Conservation (phyloP, 2,797 vertebrate genomes). For the Eutrigla gurnardus region DNA sequence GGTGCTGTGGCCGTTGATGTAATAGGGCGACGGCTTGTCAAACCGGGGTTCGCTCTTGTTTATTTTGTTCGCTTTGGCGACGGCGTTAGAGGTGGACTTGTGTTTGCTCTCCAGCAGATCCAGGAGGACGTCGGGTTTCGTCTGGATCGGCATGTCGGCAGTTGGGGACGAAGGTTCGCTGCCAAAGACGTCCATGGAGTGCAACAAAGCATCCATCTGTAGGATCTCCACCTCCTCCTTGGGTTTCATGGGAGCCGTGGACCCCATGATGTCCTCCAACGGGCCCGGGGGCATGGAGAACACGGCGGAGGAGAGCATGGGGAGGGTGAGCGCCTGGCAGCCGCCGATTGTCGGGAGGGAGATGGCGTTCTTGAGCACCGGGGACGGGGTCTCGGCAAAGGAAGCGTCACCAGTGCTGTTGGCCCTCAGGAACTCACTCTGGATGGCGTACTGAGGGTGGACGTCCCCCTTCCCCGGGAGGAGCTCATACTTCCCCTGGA, state of each 20-base stretch:
- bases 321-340: slow-evolving; percentile 94
- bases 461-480: slow-evolving; percentile 89
- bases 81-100: slow-evolving; percentile 76
- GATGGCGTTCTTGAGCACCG: slow-evolving; percentile 98
- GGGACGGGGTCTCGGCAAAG: slow-evolving; percentile 94
- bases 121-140: slow-evolving; percentile 86
- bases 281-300: slow-evolving; percentile 89
- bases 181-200: slow-evolving; percentile 90
- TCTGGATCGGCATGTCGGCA: slow-evolving; percentile 53
- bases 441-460: slow-evolving; percentile 84
- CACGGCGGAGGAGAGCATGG: slow-evolving; percentile 88
- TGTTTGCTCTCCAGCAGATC: slow-evolving; percentile 87
- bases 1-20: slow-evolving; percentile 81
- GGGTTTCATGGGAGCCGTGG: slow-evolving; percentile 71
- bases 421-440: slow-evolving; percentile 91
- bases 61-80: slow-evolving; percentile 82
- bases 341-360: slow-evolving; percentile 96
- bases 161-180: slow-evolving; percentile 85
- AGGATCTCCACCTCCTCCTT: slow-evolving; percentile 88
- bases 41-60: slow-evolving; percentile 84
- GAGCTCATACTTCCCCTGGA: slow-evolving; percentile 97
- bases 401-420: slow-evolving; percentile 95
- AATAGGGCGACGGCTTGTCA: slow-evolving; percentile 81
- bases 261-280: slow-evolving; percentile 75
- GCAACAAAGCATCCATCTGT: slow-evolving; percentile 87